These are phyloP conservation scores for Lepus oiostolus DNA, from an alignment of 2,797 vertebrate genomes.

Conservation along the genomic window DNA sequence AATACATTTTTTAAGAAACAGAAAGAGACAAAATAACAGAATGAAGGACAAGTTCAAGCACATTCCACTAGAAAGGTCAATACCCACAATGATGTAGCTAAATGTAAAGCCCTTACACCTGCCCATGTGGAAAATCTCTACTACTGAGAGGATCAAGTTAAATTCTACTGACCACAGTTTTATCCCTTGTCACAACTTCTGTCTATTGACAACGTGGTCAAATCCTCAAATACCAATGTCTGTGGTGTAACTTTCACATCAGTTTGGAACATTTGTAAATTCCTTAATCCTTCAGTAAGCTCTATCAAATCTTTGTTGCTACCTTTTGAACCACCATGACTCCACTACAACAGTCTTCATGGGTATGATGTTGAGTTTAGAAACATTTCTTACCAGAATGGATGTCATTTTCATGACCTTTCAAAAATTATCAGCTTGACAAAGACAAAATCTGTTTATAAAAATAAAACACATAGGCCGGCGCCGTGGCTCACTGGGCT, in stretches of 20 bases:
- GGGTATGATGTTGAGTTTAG: background rate
- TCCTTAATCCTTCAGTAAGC: constrained; percentile 57
- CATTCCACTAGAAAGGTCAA: background rate
- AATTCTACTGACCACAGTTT: constrained; percentile 5
- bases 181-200: constrained; percentile 45
- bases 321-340: constrained; percentile 24
- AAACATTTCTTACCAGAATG: constrained; percentile 31
- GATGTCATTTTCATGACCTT: background rate
- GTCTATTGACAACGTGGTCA: background rate
- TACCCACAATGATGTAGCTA: background rate
- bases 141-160: background rate
- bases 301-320: constrained; percentile 42
- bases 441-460: constrained; percentile 18
- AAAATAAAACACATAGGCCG: constrained; percentile 4
- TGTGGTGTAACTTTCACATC: constrained; percentile 15
- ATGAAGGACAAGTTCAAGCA: background rate
- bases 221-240: constrained; percentile 59
- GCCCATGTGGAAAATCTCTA: constrained; percentile 2
- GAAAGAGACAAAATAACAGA: background rate
- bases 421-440: background rate
- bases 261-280: constrained; percentile 57
- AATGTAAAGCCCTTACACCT: background rate
- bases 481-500: too few relatives aligned
- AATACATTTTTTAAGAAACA: background rate
- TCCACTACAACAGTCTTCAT: background rate